phyloP scores from a whole-genome alignment of 2,113 vertebrate genomes.

The Zonotrichia leucophrys region DNA sequence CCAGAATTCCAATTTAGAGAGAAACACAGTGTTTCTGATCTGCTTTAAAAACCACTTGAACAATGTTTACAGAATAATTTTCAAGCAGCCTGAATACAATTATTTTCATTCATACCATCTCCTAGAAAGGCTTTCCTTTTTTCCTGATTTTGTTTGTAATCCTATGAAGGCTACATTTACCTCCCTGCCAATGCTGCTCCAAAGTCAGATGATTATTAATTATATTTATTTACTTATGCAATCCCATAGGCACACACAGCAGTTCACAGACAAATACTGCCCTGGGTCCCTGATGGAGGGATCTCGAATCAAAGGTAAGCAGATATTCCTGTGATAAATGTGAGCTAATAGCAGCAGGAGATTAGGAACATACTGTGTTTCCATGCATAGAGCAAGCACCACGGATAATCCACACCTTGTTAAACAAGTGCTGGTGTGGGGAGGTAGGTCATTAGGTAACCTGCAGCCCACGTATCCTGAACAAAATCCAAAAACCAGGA shows the following conservation, averaged over 20 bases:
- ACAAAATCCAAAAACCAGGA: neutral
- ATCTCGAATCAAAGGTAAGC: constrained; percentile 17
- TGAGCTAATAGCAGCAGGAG: neutral
- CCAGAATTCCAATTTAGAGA: neutral
- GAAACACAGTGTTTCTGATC: neutral
- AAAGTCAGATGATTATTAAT: constrained; percentile 62
- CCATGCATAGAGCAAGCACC: neutral
- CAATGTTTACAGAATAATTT: neutral
- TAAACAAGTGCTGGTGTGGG: neutral
- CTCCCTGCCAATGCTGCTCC: constrained; percentile 21
- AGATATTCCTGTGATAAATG: constrained; percentile 34
- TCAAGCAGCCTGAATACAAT: neutral
- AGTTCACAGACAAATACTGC: constrained; percentile 5
- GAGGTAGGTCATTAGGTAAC: neutral
- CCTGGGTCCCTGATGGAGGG: neutral
- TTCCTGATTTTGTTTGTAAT: constrained; percentile 47
- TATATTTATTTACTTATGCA: constrained; percentile 63
- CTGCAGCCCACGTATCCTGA: neutral
- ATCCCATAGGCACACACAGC: constrained; percentile 48
- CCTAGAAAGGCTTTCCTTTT: constrained; percentile 2
- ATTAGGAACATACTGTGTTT: neutral
- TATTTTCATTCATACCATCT: neutral
- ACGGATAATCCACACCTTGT: neutral
- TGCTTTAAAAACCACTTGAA: neutral
- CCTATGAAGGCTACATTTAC: constrained; percentile 32